Conservation (phyloP, 2,888 invertebrate genomes). For the Neoascia interrupta region DNA sequence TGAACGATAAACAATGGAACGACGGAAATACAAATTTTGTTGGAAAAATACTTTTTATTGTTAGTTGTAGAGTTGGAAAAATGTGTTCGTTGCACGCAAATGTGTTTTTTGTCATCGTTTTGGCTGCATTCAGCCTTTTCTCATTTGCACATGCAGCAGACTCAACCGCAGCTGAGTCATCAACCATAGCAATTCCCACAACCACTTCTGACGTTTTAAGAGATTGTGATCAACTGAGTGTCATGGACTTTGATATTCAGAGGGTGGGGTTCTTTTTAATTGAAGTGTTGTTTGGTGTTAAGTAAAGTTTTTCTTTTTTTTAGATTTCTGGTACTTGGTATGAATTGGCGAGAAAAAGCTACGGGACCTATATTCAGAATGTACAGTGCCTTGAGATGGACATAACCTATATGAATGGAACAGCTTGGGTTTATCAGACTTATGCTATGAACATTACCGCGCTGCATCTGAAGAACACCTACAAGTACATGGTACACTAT, state of each 20-base stretch:
- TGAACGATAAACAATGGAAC: no score
- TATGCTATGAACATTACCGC: not conserved
- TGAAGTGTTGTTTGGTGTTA: not conserved
- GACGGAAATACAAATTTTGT: no score
- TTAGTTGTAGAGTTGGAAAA: not conserved
- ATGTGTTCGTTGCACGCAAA: slow-evolving; percentile 17
- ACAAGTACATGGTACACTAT: slow-evolving; percentile 8
- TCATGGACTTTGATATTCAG: slow-evolving; percentile 12
- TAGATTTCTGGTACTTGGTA: slow-evolving; percentile 41
- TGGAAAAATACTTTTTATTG: not conserved
- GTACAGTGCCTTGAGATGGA: slow-evolving; percentile 45
- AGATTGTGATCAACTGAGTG: slow-evolving; percentile 4
- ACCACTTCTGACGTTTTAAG: not conserved
- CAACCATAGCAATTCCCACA: not conserved
- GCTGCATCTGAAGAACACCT: not conserved
- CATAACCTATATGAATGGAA: slow-evolving; percentile 26
- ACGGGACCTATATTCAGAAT: slow-evolving; percentile 28
- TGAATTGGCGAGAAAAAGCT: slow-evolving; percentile 26
- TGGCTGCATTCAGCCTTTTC: no score
- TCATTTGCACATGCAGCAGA: not conserved
- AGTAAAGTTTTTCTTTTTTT: not conserved
- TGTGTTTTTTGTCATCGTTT: not conserved
- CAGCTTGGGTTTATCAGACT: slow-evolving; percentile 22
- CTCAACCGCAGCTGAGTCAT: not conserved
- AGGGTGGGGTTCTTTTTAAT: not conserved